phyloP scores from a whole-genome alignment of 1,140 invertebrate genomes.

The Stenopsyche tienmushanensis region DNA sequence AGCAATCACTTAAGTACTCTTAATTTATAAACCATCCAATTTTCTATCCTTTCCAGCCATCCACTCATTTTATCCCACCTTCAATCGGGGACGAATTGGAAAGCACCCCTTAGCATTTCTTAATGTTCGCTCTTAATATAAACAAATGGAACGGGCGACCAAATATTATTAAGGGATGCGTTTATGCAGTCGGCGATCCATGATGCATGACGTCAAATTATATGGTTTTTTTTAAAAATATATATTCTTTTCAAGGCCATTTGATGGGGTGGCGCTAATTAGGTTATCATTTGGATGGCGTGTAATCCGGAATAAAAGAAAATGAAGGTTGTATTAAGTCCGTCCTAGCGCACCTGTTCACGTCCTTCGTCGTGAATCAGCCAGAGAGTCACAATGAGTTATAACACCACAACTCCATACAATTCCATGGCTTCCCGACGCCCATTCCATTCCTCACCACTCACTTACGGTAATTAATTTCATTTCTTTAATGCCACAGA shows the following conservation, averaged over 20 bases:
- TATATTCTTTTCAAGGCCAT: too few relatives aligned
- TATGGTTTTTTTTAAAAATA: too few relatives aligned
- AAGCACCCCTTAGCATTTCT: too few relatives aligned
- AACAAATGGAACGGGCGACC: too few relatives aligned
- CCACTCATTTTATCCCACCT: slow-evolving; percentile 18
- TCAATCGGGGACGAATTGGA: slow-evolving; percentile 17
- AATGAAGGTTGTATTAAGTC: background rate
- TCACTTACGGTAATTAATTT: slow-evolving; percentile 41
- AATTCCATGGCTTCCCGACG: slow-evolving; percentile 18
- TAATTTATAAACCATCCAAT: slow-evolving; percentile 41
- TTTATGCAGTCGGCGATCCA: too few relatives aligned
- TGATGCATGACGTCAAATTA: too few relatives aligned
- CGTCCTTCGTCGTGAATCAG: slow-evolving; percentile 15
- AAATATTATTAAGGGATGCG: too few relatives aligned
- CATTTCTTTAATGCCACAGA: slow-evolving; percentile 39
- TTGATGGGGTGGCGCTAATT: too few relatives aligned
- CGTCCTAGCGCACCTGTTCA: slow-evolving; percentile 17
- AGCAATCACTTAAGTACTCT: slow-evolving; percentile 40
- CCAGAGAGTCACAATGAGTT: slow-evolving; percentile 17
- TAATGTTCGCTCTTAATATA: too few relatives aligned
- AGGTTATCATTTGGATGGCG: background rate
- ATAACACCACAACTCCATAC: slow-evolving; percentile 19
- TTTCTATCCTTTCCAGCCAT: slow-evolving; percentile 28
- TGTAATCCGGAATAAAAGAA: background rate
- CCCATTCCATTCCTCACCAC: background rate